phyloP scores from a whole-genome alignment of 2,113 vertebrate genomes.

The Balaenoptera acutorostrata region DNA sequence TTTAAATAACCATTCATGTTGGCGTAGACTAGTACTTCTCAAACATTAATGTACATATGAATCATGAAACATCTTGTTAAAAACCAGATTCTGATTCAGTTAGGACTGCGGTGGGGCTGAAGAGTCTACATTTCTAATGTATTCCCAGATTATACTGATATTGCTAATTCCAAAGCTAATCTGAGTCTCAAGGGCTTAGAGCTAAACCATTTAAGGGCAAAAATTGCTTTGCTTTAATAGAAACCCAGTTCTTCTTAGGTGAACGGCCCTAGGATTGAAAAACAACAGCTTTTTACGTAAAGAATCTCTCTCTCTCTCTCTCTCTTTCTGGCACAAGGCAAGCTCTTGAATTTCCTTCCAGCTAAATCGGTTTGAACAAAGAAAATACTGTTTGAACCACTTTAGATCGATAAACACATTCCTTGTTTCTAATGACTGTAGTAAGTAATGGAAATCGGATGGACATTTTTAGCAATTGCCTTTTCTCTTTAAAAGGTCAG shows the following conservation, averaged over 20 bases:
- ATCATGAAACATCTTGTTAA: background rate
- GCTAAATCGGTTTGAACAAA: conserved; percentile 42
- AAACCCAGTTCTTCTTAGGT: background rate
- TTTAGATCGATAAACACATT: conserved; percentile 43
- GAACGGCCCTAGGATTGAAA: background rate
- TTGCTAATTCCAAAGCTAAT: background rate
- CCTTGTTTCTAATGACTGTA: conserved; percentile 50
- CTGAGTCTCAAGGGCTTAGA: background rate
- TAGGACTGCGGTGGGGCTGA: background rate
- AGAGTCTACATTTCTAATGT: background rate
- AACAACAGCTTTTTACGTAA: background rate
- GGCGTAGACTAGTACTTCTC: background rate
- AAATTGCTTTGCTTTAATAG: background rate
- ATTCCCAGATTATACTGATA: conserved; percentile 1
- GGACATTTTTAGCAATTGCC: conserved; percentile 55
- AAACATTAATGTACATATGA: background rate
- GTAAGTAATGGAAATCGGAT: conserved; percentile 58
- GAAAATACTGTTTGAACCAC: conserved; percentile 14
- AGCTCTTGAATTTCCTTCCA: conserved; percentile 15
- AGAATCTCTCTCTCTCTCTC: background rate
- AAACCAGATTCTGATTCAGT: background rate
- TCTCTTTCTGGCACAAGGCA: background rate
- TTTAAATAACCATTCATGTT: background rate
- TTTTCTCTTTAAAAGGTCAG: conserved; percentile 60
- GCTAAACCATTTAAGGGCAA: background rate